These are phyloP conservation scores for Tenrec ecaudatus DNA, from an alignment of 2,113 vertebrate species.

Conservation along the genomic window DNA sequence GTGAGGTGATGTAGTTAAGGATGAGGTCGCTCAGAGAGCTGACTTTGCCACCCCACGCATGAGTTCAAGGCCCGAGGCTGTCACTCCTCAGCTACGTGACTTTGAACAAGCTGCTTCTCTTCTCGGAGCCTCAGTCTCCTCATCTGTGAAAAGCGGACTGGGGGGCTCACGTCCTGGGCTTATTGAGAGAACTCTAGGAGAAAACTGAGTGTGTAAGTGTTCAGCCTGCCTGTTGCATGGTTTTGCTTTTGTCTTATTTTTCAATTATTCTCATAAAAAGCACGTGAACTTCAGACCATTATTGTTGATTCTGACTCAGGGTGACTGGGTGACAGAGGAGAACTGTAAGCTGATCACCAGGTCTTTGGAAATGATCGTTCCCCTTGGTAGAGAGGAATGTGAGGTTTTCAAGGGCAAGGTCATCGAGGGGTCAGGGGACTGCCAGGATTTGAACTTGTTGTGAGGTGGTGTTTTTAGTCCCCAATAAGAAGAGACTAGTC, in stretches of 20 bases:
- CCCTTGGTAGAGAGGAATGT: background rate
- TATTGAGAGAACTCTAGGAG: background rate
- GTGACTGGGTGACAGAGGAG: background rate
- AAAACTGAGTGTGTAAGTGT: background rate
- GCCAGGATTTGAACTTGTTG: background rate
- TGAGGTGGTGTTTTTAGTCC: background rate
- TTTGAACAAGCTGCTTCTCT: background rate
- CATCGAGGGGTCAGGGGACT: background rate
- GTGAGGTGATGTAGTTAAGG: background rate
- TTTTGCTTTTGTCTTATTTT: background rate
- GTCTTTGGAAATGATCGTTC: background rate
- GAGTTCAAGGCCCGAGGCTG: background rate
- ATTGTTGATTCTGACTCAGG: background rate
- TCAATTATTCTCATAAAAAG: background rate
- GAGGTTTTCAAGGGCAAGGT: background rate
- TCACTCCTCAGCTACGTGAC: background rate
- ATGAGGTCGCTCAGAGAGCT: background rate
- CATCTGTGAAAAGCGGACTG: background rate
- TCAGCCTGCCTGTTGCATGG: background rate
- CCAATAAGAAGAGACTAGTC: background rate
- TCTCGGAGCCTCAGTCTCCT: background rate
- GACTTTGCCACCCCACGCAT: background rate
- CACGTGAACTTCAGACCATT: background rate
- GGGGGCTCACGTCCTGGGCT: background rate
- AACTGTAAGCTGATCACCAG: background rate